Evolutionary conservation across 2,113 vertebrate genomes (phyloP).

Genomic region (Bungarus multicinctus): DNA sequence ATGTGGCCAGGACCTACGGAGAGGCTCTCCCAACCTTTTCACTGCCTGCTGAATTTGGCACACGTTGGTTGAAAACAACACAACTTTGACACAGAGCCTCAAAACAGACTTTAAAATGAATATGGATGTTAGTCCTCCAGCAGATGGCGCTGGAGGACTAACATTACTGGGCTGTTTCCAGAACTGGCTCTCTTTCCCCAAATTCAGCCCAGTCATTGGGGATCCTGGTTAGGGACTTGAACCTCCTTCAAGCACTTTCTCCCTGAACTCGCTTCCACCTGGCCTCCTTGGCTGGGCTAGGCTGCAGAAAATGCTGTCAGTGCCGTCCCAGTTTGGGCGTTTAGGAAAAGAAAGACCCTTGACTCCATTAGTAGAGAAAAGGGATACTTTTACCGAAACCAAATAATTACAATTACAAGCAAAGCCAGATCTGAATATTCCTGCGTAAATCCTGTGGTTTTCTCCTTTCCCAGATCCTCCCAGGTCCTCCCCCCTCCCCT

Average conservation of each 20-base stretch:
- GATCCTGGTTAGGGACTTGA: neutral
- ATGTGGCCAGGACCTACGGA: neutral
- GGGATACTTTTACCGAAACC: too few species aligned
- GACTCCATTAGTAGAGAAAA: too few species aligned
- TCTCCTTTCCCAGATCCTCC: too few species aligned
- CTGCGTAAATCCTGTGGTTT: too few species aligned
- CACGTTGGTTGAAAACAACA: neutral
- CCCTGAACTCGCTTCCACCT: neutral
- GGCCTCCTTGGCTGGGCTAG: neutral
- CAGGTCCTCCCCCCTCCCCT: too few species aligned
- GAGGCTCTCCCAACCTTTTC: neutral
- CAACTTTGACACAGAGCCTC: neutral
- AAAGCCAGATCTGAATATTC: too few species aligned
- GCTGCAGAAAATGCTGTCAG: too few species aligned
- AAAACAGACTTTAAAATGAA: neutral
- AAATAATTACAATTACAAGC: too few species aligned
- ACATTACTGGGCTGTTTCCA: neutral
- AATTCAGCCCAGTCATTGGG: neutral
- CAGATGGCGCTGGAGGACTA: neutral
- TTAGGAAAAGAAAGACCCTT: too few species aligned
- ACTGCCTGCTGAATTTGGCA: neutral
- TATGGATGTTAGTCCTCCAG: neutral
- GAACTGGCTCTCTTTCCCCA: neutral
- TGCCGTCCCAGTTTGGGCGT: too few species aligned
- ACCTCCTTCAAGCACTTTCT: neutral